A percentile compares a stretch with the other conserved stretches of the same genome.
Conservation (phyloP, 2,113 vertebrate species). For the Pseudolaguvia tuberculata region DNA sequence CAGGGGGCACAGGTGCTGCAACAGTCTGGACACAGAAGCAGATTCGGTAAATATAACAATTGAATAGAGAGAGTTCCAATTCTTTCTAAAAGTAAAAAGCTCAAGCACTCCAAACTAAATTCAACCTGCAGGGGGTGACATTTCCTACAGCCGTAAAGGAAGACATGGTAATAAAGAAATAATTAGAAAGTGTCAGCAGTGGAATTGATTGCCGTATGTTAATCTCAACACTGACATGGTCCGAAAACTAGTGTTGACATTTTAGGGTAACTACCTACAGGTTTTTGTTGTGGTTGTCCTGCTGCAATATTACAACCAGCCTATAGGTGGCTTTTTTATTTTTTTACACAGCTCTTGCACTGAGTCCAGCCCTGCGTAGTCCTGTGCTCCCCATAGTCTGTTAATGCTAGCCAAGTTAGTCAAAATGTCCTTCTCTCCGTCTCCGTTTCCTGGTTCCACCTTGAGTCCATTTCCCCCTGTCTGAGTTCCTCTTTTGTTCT, state of each 20-base stretch:
- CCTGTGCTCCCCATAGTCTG: background rate
- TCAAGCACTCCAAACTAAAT: background rate
- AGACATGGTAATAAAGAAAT: background rate
- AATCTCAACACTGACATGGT: too few relatives aligned
- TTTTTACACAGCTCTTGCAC: background rate
- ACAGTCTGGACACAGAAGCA: background rate
- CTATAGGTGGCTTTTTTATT: conserved; percentile 4
- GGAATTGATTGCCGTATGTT: too few relatives aligned
- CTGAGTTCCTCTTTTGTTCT: background rate
- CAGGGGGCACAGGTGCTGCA: conserved; percentile 9
- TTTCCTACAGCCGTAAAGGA: background rate
- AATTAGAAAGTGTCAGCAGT: too few relatives aligned
- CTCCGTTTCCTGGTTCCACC: background rate
- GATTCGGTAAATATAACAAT: background rate
- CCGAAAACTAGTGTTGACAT: too few relatives aligned
- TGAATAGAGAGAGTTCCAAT: background rate
- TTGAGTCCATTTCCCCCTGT: background rate
- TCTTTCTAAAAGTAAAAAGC: background rate
- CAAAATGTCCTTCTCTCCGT: background rate
- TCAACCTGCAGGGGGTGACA: background rate
- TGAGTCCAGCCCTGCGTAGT: conserved; percentile 3
- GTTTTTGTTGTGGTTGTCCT: background rate
- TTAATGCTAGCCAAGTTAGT: conserved; percentile 16
- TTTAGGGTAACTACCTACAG: background rate
- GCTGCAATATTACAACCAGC: conserved; percentile 6